Evolutionary conservation across 1,140 invertebrate species (phyloP).

Genomic region (Drosophila truncata): DNA sequence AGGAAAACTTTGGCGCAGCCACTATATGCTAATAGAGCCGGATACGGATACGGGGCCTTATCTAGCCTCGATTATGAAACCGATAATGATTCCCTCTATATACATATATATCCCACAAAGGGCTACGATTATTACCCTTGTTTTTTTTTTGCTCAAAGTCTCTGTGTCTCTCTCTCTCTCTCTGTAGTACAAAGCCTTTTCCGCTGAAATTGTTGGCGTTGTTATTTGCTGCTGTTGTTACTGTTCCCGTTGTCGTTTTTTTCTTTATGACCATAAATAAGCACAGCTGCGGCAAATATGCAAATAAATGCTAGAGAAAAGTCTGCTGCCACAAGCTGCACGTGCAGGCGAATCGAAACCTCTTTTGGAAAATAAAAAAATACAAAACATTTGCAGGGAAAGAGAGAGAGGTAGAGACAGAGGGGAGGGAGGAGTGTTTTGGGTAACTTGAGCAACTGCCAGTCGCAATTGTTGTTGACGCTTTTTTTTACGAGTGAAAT

Average conservation of each 20-base stretch:
- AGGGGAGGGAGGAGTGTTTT: not conserved
- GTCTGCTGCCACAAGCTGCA: conserved; percentile 39
- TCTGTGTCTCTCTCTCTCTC: not conserved
- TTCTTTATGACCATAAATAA: conserved; percentile 66
- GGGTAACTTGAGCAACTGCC: conserved; percentile 37
- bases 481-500: conserved; percentile 17
- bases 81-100: conserved; percentile 25
- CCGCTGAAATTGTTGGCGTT: conserved; percentile 21
- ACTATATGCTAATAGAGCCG: conserved; percentile 64
- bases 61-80: conserved; percentile 5
- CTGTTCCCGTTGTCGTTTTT: conserved; percentile 51
- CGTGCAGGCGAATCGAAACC: conserved; percentile 57
- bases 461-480: conserved; percentile 39
- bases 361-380: not conserved
- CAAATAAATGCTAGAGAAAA: conserved; percentile 62
- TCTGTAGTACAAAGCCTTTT: conserved; percentile 29
- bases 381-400: not conserved
- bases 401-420: not conserved
- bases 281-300: conserved; percentile 78
- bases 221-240: conserved; percentile 30
- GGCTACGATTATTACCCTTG: conserved; percentile 12
- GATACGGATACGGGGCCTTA: conserved; percentile 29
- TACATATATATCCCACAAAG: not conserved
- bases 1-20: conserved; percentile 46
- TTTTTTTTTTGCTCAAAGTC: conserved; percentile 23